A percentile compares a stretch with the other conserved stretches of the same genome.
These are phyloP conservation scores for Spodoptera picta DNA, from an alignment of 2,888 invertebrate species.

Conservation along the genomic window DNA sequence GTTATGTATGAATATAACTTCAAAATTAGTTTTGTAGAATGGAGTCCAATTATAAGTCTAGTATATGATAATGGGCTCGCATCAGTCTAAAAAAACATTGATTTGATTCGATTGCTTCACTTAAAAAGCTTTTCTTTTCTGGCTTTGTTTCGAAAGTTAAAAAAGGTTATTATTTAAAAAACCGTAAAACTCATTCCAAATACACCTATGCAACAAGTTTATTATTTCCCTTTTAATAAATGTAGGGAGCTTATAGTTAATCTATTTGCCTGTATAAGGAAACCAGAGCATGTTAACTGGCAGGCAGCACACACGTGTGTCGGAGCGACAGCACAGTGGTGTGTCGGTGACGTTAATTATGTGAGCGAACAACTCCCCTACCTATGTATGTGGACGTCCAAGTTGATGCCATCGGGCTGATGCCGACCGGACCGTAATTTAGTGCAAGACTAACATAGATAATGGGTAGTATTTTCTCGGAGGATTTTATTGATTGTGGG, in stretches of 20 bases:
- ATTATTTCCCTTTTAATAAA: conserved; percentile 40
- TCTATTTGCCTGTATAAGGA: conserved; percentile 42
- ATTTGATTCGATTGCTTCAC: no score
- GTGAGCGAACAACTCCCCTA: conserved; percentile 35
- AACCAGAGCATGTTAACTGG: conserved; percentile 44
- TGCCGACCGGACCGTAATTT: conserved; percentile 13
- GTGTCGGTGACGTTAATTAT: conserved; percentile 47
- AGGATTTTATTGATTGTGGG: no score
- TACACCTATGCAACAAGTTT: conserved; percentile 21
- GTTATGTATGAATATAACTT: no score
- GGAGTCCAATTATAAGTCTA: no score
- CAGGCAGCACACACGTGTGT: conserved; percentile 41
- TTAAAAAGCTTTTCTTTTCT: no score
- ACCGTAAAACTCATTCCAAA: not conserved
- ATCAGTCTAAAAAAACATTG: no score
- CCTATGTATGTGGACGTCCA: conserved; percentile 32
- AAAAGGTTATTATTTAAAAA: conserved; percentile 1
- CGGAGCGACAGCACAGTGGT: conserved; percentile 50
- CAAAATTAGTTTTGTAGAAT: no score
- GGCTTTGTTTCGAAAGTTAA: no score
- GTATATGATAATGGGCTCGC: no score
- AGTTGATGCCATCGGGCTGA: conserved; percentile 38
- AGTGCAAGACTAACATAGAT: conserved; percentile 15
- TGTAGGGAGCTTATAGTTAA: conserved; percentile 20
- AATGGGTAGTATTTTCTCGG: conserved; percentile 19